Conservation (phyloP, 2,888 invertebrate species). For the Zele albiditarsus region DNA sequence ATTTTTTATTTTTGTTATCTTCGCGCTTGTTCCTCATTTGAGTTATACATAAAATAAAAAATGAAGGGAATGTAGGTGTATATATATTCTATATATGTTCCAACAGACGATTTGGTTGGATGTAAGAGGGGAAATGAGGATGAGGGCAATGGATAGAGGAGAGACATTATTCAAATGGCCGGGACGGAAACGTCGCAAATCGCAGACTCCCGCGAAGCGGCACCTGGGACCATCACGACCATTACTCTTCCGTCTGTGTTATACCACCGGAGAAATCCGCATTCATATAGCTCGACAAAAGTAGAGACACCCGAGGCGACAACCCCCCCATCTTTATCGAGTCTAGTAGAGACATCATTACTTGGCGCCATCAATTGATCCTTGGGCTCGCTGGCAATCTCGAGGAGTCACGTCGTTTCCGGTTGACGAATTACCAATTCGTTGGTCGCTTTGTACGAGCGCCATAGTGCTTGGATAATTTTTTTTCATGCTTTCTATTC, state of each 20-base stretch:
- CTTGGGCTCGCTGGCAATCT: constrained; percentile 25
- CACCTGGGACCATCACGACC: constrained; percentile 54
- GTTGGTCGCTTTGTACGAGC: constrained; percentile 17
- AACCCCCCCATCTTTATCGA: constrained; percentile 41
- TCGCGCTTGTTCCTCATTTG: constrained; percentile 9
- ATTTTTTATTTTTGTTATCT: constrained; percentile 22
- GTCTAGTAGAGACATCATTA: constrained; percentile 41
- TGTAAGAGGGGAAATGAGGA: constrained; percentile 23
- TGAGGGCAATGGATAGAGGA: constrained; percentile 28
- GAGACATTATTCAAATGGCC: constrained; percentile 56
- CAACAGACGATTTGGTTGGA: constrained; percentile 19
- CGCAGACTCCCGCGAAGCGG: constrained; percentile 52
- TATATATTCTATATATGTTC: background rate
- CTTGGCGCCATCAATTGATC: constrained; percentile 40
- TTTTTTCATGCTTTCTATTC: too few species aligned
- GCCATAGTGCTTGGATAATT: background rate
- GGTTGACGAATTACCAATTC: constrained; percentile 29
- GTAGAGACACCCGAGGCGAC: constrained; percentile 16
- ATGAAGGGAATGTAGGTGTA: constrained; percentile 4
- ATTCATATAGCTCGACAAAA: constrained; percentile 33
- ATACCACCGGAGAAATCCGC: constrained; percentile 35
- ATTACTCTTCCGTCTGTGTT: constrained; percentile 53
- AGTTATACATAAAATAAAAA: constrained; percentile 15
- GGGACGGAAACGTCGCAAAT: constrained; percentile 57
- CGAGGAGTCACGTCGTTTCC: constrained; percentile 28